Percentiles rank a stretch among this genome's conserved stretches.
Evolutionary conservation across 2,888 invertebrate genomes (phyloP).

Genomic region (Andrena chrysosceles): DNA sequence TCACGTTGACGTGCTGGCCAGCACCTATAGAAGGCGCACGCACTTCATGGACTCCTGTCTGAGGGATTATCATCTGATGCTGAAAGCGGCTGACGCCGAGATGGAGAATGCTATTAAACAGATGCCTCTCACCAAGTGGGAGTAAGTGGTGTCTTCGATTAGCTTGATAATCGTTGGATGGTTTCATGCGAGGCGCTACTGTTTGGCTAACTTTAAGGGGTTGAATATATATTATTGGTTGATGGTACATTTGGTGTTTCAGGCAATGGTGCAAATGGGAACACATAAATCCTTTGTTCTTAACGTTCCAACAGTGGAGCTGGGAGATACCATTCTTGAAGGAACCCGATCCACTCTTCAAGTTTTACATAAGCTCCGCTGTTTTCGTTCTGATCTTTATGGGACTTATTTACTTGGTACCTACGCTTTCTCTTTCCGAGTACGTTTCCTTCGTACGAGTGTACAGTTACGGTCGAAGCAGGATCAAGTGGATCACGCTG

Average conservation of each 20-base stretch:
- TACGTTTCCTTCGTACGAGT: slow-evolving; percentile 79
- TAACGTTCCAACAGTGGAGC: slow-evolving; percentile 88
- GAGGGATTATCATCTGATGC: slow-evolving; percentile 88
- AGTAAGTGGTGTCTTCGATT: slow-evolving; percentile 85
- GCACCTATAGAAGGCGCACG: slow-evolving; percentile 85
- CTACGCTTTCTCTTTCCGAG: slow-evolving; percentile 87
- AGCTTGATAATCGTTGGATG: background rate
- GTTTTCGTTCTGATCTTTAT: slow-evolving; percentile 87
- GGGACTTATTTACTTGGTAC: slow-evolving; percentile 86
- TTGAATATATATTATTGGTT: background rate
- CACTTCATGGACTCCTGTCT: slow-evolving; percentile 89
- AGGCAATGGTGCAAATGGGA: slow-evolving; percentile 89
- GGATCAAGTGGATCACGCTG: too few relatives aligned
- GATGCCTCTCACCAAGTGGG: slow-evolving; percentile 93
- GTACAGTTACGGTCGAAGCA: background rate
- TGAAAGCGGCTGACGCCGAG: slow-evolving; percentile 90
- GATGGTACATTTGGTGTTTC: slow-evolving; percentile 48
- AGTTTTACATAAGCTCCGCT: slow-evolving; percentile 90
- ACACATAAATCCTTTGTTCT: slow-evolving; percentile 87
- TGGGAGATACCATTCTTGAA: slow-evolving; percentile 91
- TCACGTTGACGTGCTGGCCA: slow-evolving; percentile 78
- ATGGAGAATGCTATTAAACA: slow-evolving; percentile 93
- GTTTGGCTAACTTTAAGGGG: background rate
- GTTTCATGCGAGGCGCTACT: background rate
- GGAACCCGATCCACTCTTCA: slow-evolving; percentile 93